Base-by-base conservation (phyloP, 2,888 invertebrate genomes). In the Chaitophorus viminalis region DNA sequence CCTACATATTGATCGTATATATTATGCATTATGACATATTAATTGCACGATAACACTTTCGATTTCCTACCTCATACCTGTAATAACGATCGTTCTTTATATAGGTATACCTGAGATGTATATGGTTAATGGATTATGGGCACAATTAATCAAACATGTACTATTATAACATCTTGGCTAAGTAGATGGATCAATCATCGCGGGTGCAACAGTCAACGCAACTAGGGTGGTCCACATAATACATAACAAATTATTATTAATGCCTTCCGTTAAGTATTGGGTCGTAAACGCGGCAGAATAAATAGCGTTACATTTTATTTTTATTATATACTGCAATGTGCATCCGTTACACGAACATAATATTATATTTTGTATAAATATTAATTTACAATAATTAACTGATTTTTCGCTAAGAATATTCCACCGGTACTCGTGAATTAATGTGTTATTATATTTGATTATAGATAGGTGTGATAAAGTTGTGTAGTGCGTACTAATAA, bases 141-240 rank as follows among this genome's bases (percentile, higher is more conserved):
- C 72, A 54, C 72, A 25, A 86, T 86, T 86, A 86, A 86, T 79
- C 86, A 86, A 54, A 78, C 54, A 17, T 25, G 77, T 33, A 29
- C 60, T 70, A 72, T 86, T 79, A 79, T 79, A 60, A 79, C 78
- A 79, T 79, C 72, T 77, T 21, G 60, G 70, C 78, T 79, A 78
- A 72, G 78, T 46, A 86, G 72, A 79, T 54, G 52, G 72, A 87
- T 72, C 60, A 79, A 87, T 87, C 79, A 78, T 78, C 72, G 46
- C 72, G 46, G 36, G 6, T 29, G n/a, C 36, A 36, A 74, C 60
- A 18, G 29, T 21, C 75, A 1, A 31, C 31, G 21, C 36, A n/a
- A n/a, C 60, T 60, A 79, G 75, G 83, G 83, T 83, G 83, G 83
- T 83, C 83, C 21, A n/a, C 21, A 36, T 36, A 78, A 36, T 36